A percentile compares a stretch with the other conserved stretches of the same genome.
phyloP scores from a whole-genome alignment of 2,797 vertebrate genomes.

The Thalassophryne amazonica region DNA sequence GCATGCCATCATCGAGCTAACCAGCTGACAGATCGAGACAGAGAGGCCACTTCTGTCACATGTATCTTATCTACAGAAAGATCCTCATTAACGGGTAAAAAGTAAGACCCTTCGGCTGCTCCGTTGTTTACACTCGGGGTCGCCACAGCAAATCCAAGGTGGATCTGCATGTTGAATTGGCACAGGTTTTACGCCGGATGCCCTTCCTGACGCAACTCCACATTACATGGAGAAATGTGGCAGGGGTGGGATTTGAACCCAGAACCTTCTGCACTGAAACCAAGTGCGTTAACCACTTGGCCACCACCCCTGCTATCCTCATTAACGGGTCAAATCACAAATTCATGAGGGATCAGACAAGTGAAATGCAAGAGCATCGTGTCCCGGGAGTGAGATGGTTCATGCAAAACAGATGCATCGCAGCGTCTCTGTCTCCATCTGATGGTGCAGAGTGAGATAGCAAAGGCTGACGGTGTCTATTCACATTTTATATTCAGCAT shows the following conservation, averaged over 20 bases:
- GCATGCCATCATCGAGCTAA: conserved; percentile 58
- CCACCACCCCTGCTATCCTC: no score
- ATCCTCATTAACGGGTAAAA: conserved; percentile 64
- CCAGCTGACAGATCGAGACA: conserved; percentile 54
- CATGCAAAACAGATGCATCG: conserved; percentile 39
- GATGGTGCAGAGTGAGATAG: conserved; percentile 48
- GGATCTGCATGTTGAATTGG: no score
- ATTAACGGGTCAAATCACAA: conserved; percentile 65
- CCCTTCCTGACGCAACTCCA: no score
- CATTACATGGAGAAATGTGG: no score
- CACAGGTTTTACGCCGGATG: no score
- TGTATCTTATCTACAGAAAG: conserved; percentile 37
- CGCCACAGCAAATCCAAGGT: no score
- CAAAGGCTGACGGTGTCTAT: conserved; percentile 11
- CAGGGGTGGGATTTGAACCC: no score
- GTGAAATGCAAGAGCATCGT: conserved; percentile 44
- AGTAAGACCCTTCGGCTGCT: no score
- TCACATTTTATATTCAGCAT: not conserved
- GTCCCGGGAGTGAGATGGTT: conserved; percentile 44
- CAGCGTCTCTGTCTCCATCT: conserved; percentile 79
- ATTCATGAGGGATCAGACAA: conserved; percentile 61
- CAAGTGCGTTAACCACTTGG: no score
- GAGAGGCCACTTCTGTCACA: conserved; percentile 42
- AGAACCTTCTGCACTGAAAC: no score
- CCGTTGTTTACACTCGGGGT: no score